These are phyloP conservation scores for Tor tambroides DNA, from an alignment of 2,113 vertebrate genomes.

Conservation along the genomic window DNA sequence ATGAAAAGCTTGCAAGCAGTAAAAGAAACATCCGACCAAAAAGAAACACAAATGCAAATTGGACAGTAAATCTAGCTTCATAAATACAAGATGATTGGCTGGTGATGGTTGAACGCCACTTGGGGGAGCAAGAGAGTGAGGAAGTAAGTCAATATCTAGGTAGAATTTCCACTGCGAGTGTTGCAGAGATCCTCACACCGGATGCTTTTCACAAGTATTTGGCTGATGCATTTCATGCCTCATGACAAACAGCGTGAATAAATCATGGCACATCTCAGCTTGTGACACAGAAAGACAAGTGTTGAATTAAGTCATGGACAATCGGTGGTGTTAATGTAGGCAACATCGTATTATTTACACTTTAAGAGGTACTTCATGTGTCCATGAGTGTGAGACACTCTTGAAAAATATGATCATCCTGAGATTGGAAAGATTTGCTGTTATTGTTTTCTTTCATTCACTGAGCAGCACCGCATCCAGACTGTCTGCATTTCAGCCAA, in stretches of 20 bases:
- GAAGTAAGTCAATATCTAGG: neutral
- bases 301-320: neutral
- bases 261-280: conserved; percentile 9
- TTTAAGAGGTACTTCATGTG: conserved; percentile 82
- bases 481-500: conserved; percentile 60
- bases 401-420: conserved; percentile 85
- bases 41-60: neutral
- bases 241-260: neutral
- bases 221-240: neutral
- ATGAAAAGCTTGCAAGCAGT: conserved; percentile 32
- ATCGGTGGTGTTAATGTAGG: conserved; percentile 11
- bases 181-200: conserved; percentile 16
- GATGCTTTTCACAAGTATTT: conserved; percentile 14
- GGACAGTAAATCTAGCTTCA: conserved; percentile 23
- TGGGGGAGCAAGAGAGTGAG: conserved; percentile 49
- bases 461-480: conserved; percentile 75
- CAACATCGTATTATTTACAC: conserved; percentile 49
- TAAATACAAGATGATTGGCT: conserved; percentile 13
- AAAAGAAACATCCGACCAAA: conserved; percentile 2
- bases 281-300: conserved; percentile 36
- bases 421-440: conserved; percentile 83
- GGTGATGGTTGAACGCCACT: conserved; percentile 38
- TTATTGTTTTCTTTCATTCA: conserved; percentile 63
- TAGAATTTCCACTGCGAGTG: neutral
- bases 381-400: conserved; percentile 73